These are phyloP conservation scores for Callipepla californica DNA, from an alignment of 2,113 vertebrate species.

Conservation along the genomic window DNA sequence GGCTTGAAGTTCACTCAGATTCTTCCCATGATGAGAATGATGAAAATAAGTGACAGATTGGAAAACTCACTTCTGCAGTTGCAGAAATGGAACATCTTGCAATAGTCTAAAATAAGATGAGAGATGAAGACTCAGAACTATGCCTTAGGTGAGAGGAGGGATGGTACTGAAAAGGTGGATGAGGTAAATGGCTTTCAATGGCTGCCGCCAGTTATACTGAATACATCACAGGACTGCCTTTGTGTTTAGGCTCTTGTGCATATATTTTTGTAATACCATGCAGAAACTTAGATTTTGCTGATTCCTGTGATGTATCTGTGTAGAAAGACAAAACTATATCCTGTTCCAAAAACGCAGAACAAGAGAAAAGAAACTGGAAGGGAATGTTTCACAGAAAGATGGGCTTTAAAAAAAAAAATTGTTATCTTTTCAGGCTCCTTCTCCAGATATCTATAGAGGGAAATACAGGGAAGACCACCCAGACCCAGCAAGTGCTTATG, in stretches of 20 bases:
- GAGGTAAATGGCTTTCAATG: background rate
- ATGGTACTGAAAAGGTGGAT: background rate
- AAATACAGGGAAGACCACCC: conserved; percentile 88
- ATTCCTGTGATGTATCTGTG: background rate
- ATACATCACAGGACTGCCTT: background rate
- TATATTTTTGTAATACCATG: background rate
- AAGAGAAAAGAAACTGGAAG: background rate
- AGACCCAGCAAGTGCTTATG: conserved; percentile 89
- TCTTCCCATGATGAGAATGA: background rate
- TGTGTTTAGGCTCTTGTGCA: background rate
- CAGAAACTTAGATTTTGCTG: background rate
- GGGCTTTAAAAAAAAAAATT: background rate
- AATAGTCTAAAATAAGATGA: background rate
- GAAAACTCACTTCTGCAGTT: background rate
- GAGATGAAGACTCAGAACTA: background rate
- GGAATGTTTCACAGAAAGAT: background rate
- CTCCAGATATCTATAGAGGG: conserved; percentile 95
- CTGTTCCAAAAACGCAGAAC: background rate
- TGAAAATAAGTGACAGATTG: background rate
- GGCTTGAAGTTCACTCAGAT: background rate
- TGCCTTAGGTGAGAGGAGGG: background rate
- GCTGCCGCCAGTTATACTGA: rapidly evolving
- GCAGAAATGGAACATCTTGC: background rate
- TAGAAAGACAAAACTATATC: background rate
- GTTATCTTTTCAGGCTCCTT: conserved; percentile 84